Evolutionary conservation across 2,797 vertebrate species (phyloP).

Genomic region (Sebastes hopkinsi): DNA sequence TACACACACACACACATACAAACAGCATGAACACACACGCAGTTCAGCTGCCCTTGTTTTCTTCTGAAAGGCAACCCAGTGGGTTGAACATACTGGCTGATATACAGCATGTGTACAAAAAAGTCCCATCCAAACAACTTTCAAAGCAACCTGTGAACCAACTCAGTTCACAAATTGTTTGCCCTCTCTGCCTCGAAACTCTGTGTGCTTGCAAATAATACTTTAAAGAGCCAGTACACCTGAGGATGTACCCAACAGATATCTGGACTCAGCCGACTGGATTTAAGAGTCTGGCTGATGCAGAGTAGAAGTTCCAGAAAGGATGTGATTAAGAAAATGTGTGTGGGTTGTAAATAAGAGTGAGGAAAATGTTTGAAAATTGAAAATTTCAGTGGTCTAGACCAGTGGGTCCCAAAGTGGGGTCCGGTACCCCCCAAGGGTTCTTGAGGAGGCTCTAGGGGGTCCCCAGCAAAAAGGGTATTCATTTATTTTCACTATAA

Average conservation of each 20-base stretch:
- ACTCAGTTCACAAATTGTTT: constrained; percentile 61
- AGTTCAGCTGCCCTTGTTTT: constrained; percentile 37
- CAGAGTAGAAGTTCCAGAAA: neutral
- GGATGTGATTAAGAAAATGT: neutral
- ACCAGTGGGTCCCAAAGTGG: neutral
- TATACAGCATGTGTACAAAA: constrained; percentile 33
- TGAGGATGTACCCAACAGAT: constrained; percentile 25
- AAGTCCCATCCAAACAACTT: constrained; percentile 46
- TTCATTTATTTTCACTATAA: no score
- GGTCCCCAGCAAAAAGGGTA: no score
- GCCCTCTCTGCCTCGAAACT: constrained; percentile 45
- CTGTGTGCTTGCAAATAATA: constrained; percentile 33
- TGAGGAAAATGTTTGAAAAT: neutral
- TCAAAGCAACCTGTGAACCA: constrained; percentile 53
- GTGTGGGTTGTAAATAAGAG: neutral
- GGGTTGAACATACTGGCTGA: constrained; percentile 32
- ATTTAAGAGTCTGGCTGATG: constrained; percentile 7
- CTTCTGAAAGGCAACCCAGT: constrained; percentile 22
- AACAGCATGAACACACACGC: constrained; percentile 6
- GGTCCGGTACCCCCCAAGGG: no score
- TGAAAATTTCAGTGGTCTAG: neutral
- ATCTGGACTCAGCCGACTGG: constrained; percentile 8
- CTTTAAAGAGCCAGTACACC: constrained; percentile 26
- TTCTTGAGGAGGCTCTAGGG: no score
- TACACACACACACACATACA: neutral